phyloP scores from a whole-genome alignment of 1,140 invertebrate species.

The Penaeus indicus region DNA sequence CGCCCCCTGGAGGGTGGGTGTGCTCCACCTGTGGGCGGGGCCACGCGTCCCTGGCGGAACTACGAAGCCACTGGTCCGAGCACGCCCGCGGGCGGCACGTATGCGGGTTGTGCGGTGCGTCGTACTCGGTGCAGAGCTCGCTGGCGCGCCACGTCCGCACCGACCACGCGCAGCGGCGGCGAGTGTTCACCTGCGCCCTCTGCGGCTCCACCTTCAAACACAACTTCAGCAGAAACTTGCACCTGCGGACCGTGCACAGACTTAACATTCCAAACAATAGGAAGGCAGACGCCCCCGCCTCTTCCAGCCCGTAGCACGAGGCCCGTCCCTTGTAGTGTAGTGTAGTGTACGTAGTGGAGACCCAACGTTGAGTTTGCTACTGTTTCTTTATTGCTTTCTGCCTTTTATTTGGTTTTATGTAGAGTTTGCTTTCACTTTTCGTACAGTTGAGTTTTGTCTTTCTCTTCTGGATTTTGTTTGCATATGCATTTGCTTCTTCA shows the following conservation, averaged over 20 bases:
- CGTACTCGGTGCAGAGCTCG: constrained; percentile 58
- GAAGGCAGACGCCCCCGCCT: constrained; percentile 44
- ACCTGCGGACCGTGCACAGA: constrained; percentile 60
- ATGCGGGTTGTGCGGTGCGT: constrained; percentile 54
- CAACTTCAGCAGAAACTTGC: constrained; percentile 64
- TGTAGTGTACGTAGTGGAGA: constrained; percentile 59
- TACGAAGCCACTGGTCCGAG: constrained; percentile 50
- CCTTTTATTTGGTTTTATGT: constrained; percentile 24
- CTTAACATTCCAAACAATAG: constrained; percentile 61
- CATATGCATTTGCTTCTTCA: constrained; percentile 11
- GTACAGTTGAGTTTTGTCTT: not conserved
- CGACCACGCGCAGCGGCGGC: constrained; percentile 55
- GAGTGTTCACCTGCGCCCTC: constrained; percentile 57
- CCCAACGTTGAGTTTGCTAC: constrained; percentile 24
- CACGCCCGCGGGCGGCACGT: constrained; percentile 48
- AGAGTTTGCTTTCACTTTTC: constrained; percentile 25
- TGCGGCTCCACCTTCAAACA: constrained; percentile 61
- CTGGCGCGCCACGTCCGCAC: constrained; percentile 57
- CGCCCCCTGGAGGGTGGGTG: constrained; percentile 57
- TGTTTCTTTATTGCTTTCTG: not conserved
- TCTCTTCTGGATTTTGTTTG: constrained; percentile 19
- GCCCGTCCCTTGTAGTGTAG: constrained; percentile 57
- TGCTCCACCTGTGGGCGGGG: constrained; percentile 52
- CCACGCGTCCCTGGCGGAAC: constrained; percentile 45
- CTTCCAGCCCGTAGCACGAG: constrained; percentile 41